These are phyloP conservation scores for Monochamus alternatus DNA, from an alignment of 2,888 invertebrate species.

Conservation along the genomic window DNA sequence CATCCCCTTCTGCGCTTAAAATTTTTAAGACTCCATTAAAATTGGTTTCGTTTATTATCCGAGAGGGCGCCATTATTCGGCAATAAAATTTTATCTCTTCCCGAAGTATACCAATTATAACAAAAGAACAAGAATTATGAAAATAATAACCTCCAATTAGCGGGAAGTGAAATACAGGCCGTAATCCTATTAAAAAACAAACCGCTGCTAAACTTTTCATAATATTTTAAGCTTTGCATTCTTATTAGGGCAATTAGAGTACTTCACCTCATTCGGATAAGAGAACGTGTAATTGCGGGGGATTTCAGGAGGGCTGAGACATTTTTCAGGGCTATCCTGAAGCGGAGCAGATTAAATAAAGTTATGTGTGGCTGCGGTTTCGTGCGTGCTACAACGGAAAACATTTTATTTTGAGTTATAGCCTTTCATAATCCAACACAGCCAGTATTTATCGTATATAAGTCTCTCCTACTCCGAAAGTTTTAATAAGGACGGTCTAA, in stretches of 20 bases:
- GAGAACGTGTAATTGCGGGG: constrained; percentile 55
- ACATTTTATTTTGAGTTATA: not conserved
- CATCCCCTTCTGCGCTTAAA: not conserved
- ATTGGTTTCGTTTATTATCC: constrained; percentile 18
- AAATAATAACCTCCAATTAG: constrained; percentile 67
- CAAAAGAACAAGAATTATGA: constrained; percentile 63
- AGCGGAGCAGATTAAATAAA: constrained; percentile 32
- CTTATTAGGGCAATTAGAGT: constrained; percentile 65
- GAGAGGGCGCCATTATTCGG: constrained; percentile 30
- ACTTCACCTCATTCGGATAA: constrained; percentile 60
- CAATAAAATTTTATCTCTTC: constrained; percentile 61
- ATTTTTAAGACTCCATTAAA: constrained; percentile 37
- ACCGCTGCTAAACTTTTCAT: constrained; percentile 64
- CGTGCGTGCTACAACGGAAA: not conserved
- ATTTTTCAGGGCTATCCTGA: constrained; percentile 27
- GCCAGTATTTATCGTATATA: not conserved
- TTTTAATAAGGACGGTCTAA: too few species aligned
- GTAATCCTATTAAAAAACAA: constrained; percentile 66
- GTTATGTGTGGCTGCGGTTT: constrained; percentile 21
- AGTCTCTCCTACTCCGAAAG: too few species aligned
- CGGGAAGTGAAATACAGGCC: constrained; percentile 60
- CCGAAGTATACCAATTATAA: constrained; percentile 61
- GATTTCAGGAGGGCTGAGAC: constrained; percentile 50
- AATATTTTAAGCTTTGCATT: constrained; percentile 65
- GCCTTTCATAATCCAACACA: not conserved